These are phyloP conservation scores for Podarcis cretensis DNA, from an alignment of 2,113 vertebrate genomes.

Conservation along the genomic window DNA sequence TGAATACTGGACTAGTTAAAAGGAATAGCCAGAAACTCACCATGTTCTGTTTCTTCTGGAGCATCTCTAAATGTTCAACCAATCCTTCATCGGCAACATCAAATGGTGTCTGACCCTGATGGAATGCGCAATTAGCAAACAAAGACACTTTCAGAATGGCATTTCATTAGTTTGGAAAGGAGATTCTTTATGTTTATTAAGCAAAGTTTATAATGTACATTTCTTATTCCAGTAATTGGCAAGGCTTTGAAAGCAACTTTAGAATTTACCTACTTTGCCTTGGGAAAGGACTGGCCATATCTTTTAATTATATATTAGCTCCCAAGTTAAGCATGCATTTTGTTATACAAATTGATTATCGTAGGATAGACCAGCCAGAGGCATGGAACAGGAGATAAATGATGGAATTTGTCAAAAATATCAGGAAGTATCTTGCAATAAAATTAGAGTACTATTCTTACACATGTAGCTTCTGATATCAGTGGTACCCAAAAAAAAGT, in stretches of 20 bases:
- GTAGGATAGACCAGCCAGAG: not conserved
- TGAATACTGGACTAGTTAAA: not conserved
- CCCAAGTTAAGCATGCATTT: not conserved
- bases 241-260: not conserved
- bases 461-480: not conserved
- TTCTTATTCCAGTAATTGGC: not conserved
- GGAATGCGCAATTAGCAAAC: not conserved
- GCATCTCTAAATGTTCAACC: slow-evolving; percentile 79
- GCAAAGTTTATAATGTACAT: not conserved
- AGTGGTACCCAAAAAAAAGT: not conserved
- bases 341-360: not conserved
- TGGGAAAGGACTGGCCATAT: not conserved
- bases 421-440: not conserved
- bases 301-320: not conserved
- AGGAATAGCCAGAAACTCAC: slow-evolving; percentile 64
- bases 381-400: not conserved
- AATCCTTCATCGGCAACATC: slow-evolving; percentile 82
- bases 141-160: not conserved
- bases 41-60: slow-evolving; percentile 81
- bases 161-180: not conserved
- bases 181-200: not conserved
- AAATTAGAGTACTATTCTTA: not conserved
- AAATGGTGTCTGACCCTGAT: slow-evolving; percentile 80
- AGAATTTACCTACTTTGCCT: not conserved
- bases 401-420: not conserved